Evolutionary conservation across 2,113 vertebrate genomes (phyloP).

Genomic region (Archocentrus centrarchus): DNA sequence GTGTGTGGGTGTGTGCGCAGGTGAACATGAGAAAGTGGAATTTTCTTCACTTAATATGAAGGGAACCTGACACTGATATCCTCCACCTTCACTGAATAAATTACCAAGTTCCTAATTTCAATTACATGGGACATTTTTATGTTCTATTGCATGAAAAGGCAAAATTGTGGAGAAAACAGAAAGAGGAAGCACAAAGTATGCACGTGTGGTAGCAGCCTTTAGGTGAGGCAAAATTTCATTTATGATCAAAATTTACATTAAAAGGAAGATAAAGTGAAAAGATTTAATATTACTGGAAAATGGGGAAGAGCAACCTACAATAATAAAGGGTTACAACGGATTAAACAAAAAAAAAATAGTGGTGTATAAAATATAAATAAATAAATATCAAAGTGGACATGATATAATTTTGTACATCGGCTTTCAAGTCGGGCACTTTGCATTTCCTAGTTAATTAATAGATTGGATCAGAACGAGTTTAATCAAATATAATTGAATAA

Average conservation of each 20-base stretch:
- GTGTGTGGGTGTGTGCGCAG: neutral
- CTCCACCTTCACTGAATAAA: conserved; percentile 28
- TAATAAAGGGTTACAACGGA: conserved; percentile 54
- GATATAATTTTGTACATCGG: conserved; percentile 82
- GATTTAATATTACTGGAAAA: conserved; percentile 67
- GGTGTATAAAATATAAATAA: conserved; percentile 68
- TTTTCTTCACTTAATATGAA: conserved; percentile 15
- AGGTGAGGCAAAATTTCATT: conserved; percentile 57
- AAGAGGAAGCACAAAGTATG: conserved; percentile 3
- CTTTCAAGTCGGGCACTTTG: conserved; percentile 82
- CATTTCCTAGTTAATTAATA: conserved; percentile 87
- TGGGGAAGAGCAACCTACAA: conserved; percentile 35
- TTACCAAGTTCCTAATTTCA: conserved; percentile 45
- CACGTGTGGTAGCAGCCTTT: conserved; percentile 52
- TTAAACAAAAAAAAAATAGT: conserved; percentile 40
- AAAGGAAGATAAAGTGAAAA: conserved; percentile 58
- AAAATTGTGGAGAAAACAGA: conserved; percentile 21
- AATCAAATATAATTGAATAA: conserved; percentile 89
- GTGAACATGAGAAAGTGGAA: conserved; percentile 10
- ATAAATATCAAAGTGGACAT: conserved; percentile 82
- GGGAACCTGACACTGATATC: conserved; percentile 24
- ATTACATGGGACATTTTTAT: conserved; percentile 39
- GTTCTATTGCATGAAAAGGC: conserved; percentile 37
- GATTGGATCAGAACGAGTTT: conserved; percentile 87
- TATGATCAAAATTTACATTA: conserved; percentile 65